Percentiles rank a stretch among this genome's conserved stretches.
phyloP scores from a whole-genome alignment of 2,888 invertebrate species.

The Nomada lathburiana region DNA sequence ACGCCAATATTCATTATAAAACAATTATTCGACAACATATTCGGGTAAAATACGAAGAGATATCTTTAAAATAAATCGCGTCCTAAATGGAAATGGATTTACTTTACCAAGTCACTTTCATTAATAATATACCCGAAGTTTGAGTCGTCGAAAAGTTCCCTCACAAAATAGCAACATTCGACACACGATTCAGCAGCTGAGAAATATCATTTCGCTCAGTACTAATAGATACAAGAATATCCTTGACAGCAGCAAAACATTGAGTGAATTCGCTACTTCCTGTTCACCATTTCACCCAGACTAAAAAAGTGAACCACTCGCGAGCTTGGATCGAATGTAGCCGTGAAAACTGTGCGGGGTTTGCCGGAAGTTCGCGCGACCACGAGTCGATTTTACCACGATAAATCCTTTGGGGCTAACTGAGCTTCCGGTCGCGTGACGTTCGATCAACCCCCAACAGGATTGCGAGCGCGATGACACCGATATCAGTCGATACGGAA shows the following conservation, averaged over 20 bases:
- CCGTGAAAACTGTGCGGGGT: constrained; percentile 4
- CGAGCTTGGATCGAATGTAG: constrained; percentile 20
- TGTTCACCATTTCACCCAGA: constrained; percentile 22
- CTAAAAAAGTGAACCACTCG: constrained; percentile 16
- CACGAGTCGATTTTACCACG: constrained; percentile 3
- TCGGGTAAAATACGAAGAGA: too few relatives aligned
- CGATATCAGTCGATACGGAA: constrained; percentile 27
- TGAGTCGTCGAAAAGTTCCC: too few relatives aligned
- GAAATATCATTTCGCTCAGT: too few relatives aligned
- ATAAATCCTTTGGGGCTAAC: constrained; percentile 16
- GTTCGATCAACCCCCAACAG: constrained; percentile 4
- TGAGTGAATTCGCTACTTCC: constrained; percentile 4
- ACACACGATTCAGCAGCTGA: background rate
- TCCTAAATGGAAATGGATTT: too few relatives aligned
- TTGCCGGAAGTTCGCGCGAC: constrained; percentile 17
- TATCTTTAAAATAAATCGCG: too few relatives aligned
- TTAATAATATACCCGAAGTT: too few relatives aligned
- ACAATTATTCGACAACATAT: too few relatives aligned
- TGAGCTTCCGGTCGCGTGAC: constrained; percentile 38
- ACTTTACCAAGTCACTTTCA: too few relatives aligned
- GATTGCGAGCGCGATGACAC: constrained; percentile 19
- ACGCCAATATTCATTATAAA: background rate
- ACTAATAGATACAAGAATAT: too few relatives aligned
- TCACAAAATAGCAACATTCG: too few relatives aligned
- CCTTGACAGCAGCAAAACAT: too few relatives aligned